Conservation (phyloP, 2,113 vertebrate genomes). For the Grammomys surdaster region DNA sequence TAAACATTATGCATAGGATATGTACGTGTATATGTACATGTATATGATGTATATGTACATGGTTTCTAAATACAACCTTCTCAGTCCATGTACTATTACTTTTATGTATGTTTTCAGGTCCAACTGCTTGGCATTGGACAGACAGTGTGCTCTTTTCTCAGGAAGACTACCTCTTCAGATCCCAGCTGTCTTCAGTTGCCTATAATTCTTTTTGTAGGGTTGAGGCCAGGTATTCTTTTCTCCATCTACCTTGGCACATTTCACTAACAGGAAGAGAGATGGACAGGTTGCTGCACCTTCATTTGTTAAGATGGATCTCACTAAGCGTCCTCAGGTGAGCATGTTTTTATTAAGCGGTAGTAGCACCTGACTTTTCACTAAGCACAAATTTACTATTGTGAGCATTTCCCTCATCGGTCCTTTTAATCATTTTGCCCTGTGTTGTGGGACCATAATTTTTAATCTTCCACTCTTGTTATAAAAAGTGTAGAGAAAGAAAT, state of each 20-base stretch:
- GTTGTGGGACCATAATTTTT: background rate
- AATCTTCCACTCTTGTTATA: background rate
- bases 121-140: background rate
- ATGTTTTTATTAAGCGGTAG: background rate
- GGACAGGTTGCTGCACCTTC: accelerated
- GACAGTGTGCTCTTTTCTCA: background rate
- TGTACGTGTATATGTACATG: background rate
- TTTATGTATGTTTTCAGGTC: background rate
- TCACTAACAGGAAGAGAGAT: background rate
- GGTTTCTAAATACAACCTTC: background rate
- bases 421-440: background rate
- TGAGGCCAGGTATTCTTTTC: background rate
- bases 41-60: too few relatives aligned
- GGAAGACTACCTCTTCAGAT: background rate
- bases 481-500: background rate
- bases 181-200: background rate
- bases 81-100: background rate
- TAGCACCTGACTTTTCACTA: background rate
- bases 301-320: background rate
- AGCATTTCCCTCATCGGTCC: background rate
- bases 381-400: background rate
- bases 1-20: background rate
- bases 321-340: background rate
- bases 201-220: background rate
- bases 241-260: background rate